Conservation (phyloP, 2,797 vertebrate genomes). For the Petrocephalus sullivani region DNA sequence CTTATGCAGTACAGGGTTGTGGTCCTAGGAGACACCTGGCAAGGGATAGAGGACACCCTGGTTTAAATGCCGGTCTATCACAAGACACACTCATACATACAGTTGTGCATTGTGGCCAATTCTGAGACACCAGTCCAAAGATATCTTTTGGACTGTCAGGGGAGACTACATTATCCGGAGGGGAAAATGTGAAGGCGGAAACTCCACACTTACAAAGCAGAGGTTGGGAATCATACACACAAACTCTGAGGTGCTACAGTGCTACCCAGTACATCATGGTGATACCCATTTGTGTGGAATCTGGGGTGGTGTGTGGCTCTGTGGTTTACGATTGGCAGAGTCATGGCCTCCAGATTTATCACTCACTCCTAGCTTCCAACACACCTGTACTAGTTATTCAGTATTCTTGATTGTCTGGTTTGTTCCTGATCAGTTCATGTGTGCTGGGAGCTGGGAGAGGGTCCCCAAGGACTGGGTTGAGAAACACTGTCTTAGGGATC, state of each 20-base stretch:
- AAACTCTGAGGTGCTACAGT: no score
- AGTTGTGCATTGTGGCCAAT: not conserved
- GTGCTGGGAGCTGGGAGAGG: not conserved
- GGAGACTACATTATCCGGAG: not conserved
- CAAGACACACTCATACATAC: not conserved
- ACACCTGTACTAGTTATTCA: not conserved
- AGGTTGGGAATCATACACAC: not conserved
- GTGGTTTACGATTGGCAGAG: not conserved
- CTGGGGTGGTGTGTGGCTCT: no score
- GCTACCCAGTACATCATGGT: no score
- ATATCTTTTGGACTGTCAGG: not conserved
- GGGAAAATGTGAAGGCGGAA: not conserved
- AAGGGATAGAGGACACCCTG: not conserved
- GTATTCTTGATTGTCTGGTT: not conserved
- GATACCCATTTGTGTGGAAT: no score
- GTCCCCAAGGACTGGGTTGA: not conserved
- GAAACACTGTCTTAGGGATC: not conserved
- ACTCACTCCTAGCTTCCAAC: no score
- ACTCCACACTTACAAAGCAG: not conserved
- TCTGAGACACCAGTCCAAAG: not conserved
- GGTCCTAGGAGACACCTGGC: not conserved
- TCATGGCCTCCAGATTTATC: not conserved
- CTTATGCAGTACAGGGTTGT: not conserved
- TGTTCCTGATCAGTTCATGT: not conserved
- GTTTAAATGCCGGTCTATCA: not conserved